Evolutionary conservation across 1,140 invertebrate genomes (phyloP).

Genomic region (Helicoverpa armigera): DNA sequence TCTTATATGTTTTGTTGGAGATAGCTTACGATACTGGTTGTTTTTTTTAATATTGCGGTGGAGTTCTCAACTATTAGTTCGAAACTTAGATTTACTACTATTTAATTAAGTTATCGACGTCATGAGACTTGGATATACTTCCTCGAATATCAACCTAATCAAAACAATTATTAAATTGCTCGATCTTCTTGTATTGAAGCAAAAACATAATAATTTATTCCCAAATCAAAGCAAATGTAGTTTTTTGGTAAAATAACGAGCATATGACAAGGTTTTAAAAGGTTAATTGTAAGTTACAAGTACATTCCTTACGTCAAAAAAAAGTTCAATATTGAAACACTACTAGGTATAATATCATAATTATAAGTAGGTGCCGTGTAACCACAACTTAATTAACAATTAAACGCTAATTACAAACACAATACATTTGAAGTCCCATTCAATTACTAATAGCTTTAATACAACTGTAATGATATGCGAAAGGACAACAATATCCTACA

Average conservation of each 20-base stretch:
- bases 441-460: conserved; percentile 8
- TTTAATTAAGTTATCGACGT: too few relatives aligned
- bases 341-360: neutral
- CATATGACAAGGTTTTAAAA: too few relatives aligned
- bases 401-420: neutral
- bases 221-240: too few relatives aligned
- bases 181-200: too few relatives aligned
- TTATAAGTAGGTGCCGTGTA: neutral
- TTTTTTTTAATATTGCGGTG: neutral
- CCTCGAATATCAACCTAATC: too few relatives aligned
- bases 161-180: too few relatives aligned
- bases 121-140: too few relatives aligned
- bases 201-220: too few relatives aligned
- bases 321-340: neutral
- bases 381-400: conserved; percentile 16
- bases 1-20: neutral
- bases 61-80: too few relatives aligned
- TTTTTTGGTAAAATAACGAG: too few relatives aligned
- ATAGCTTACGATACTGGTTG: neutral
- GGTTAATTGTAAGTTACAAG: neutral
- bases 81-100: too few relatives aligned
- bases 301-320: neutral
- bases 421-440: neutral
- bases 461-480: neutral
- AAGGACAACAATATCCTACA: neutral